Base-by-base conservation (phyloP, 2,797 vertebrate species). In the Margarornis squamiger region DNA sequence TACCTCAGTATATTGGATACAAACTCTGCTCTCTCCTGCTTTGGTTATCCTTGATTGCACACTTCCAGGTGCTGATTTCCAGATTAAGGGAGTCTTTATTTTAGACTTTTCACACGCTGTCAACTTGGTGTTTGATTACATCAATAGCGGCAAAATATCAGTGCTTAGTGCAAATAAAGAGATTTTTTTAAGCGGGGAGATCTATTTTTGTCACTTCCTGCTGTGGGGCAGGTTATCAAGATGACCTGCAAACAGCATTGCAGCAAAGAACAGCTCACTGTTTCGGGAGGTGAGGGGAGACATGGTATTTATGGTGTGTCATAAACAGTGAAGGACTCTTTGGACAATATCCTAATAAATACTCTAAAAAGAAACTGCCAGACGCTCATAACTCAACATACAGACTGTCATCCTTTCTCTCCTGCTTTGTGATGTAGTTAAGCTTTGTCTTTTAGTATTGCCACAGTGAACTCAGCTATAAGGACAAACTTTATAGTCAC, bases 21-120 rank as follows among this genome's bases (percentile, higher is more conserved):
- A 85, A 90, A 78, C 57, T 86, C 68, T 85, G 30, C 57, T 96
- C 52, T 94, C 71, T 91, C 32, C 24, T 0, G 0, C 65, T 88
- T 93, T 71, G 72, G 45, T 74, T 87, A 2, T 72, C 94, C 92
- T 82, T 86, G 77, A 92, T 94, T 9, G 1, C 88, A 94, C 54
- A 68, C 92, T 96, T 95, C 86, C 90, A 96, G 90, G 95, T 93
- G 84, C 92, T 93, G 94, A 95, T 97, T 97, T 95, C 77, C 86
- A 95, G 94, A 95, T 96, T 95, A 97, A 95, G 87, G 63, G 73
- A 96, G 79, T 85, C 90, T 95, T 97, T 96, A 93, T 96, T 97
- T 94, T 85, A 93, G 65, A 71, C 84, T 93, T 96, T 97, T 96
- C 91, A 85, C 92, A 95, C 51, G 17, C 85, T 94, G 91, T 96